A percentile compares a stretch with the other conserved stretches of the same genome.
Evolutionary conservation across 2,797 vertebrate species (phyloP).

Genomic region (Halcyon smyrnensis): DNA sequence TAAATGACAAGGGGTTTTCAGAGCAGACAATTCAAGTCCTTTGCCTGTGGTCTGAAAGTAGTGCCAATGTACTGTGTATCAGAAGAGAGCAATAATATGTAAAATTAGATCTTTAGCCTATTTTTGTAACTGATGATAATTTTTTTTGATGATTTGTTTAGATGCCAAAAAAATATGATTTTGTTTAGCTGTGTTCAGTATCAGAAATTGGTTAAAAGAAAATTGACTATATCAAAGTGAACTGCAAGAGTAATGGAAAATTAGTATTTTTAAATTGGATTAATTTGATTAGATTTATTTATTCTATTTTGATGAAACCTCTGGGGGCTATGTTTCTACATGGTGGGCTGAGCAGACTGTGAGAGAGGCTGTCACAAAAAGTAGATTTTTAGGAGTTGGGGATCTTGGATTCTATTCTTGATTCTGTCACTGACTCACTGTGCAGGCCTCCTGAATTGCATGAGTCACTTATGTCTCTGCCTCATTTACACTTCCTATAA

Average conservation of each 20-base stretch:
- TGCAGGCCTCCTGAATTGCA: background rate
- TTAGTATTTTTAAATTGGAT: background rate
- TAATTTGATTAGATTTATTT: background rate
- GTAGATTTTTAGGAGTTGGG: background rate
- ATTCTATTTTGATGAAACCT: background rate
- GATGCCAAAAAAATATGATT: background rate
- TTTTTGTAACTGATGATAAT: background rate
- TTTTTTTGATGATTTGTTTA: background rate
- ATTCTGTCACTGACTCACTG: constrained; percentile 8
- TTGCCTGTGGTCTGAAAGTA: background rate
- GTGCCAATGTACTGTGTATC: background rate
- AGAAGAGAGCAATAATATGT: background rate
- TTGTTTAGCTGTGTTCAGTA: background rate
- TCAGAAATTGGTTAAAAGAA: background rate
- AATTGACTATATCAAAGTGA: background rate
- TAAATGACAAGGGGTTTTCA: background rate
- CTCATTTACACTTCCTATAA: constrained; percentile 16
- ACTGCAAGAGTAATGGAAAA: background rate
- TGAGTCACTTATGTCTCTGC: constrained; percentile 36
- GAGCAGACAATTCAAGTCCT: background rate
- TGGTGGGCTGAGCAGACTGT: background rate
- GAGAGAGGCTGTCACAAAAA: constrained; percentile 2
- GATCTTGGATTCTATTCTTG: constrained; percentile 36
- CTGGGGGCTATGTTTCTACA: background rate
- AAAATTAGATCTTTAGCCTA: background rate